A percentile compares a stretch with the other conserved stretches of the same genome.
Conservation (phyloP, 1,140 invertebrate genomes). For the Scaptomyza montana region DNA sequence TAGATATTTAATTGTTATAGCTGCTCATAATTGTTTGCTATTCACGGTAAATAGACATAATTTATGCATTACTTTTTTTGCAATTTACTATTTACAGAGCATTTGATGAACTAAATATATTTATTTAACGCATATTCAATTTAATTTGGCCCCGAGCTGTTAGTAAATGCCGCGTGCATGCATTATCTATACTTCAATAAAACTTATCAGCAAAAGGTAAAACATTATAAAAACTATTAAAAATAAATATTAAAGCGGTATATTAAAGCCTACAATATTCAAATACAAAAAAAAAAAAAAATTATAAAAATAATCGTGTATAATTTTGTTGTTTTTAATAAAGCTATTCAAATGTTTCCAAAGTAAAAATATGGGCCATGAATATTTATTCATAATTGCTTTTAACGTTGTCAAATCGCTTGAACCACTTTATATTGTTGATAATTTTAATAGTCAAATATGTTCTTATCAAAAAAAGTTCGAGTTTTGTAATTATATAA, state of each 20-base stretch:
- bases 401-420: no score
- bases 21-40: slow-evolving; percentile 9
- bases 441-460: no score
- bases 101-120: slow-evolving; percentile 36
- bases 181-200: slow-evolving; percentile 59
- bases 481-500: background rate
- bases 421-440: no score
- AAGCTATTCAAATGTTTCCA: background rate
- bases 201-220: slow-evolving; percentile 42
- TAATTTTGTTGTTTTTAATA: background rate
- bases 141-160: slow-evolving; percentile 40
- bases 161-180: slow-evolving; percentile 44
- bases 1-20: background rate
- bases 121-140: slow-evolving; percentile 54
- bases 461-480: background rate
- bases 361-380: background rate
- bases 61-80: slow-evolving; percentile 37
- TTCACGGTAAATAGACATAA: slow-evolving; percentile 44
- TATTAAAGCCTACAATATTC: slow-evolving; percentile 7
- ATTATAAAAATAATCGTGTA: background rate
- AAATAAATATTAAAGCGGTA: background rate
- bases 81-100: slow-evolving; percentile 39
- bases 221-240: background rate
- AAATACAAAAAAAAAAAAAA: slow-evolving; percentile 4
- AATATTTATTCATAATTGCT: no score